Evolutionary conservation across 2,113 vertebrate species (phyloP).

Genomic region (Etheostoma spectabile): DNA sequence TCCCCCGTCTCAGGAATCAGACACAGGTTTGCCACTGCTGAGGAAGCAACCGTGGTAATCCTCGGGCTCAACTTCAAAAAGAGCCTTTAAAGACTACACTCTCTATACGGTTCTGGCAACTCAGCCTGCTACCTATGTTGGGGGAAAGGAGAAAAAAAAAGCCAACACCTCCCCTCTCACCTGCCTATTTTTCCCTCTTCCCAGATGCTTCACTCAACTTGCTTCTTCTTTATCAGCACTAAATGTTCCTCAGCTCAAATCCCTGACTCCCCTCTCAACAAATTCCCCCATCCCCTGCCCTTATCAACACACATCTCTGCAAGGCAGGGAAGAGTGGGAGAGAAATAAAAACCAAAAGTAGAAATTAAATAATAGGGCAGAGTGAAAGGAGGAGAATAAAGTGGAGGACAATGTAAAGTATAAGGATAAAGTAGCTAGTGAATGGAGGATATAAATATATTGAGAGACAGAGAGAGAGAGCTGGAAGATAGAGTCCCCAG

Average conservation of each 20-base stretch:
- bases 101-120: slow-evolving; percentile 68
- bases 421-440: not conserved
- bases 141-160: not conserved
- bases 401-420: slow-evolving; percentile 28
- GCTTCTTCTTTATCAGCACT: slow-evolving; percentile 67
- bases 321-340: slow-evolving; percentile 20
- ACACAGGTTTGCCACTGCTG: slow-evolving; percentile 79
- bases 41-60: slow-evolving; percentile 81
- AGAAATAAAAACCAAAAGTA: slow-evolving; percentile 26
- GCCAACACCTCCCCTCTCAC: slow-evolving; percentile 48
- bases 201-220: slow-evolving; percentile 36
- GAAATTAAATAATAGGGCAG: slow-evolving; percentile 34
- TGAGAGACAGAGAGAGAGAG: slow-evolving; percentile 20
- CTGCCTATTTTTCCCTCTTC: slow-evolving; percentile 44
- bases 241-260: slow-evolving; percentile 67
- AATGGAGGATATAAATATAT: slow-evolving; percentile 4
- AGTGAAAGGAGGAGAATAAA: not conserved
- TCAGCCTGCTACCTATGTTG: slow-evolving; percentile 63
- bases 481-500: not conserved
- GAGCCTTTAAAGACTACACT: slow-evolving; percentile 77
- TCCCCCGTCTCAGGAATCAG: slow-evolving; percentile 74
- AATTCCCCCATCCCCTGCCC: slow-evolving; percentile 23
- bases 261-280: slow-evolving; percentile 42
- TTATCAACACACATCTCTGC: slow-evolving; percentile 43
- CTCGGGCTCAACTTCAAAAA: slow-evolving; percentile 82